Evolutionary conservation across 2,888 invertebrate genomes (phyloP).

Genomic region (Scaptomyza reducta): DNA sequence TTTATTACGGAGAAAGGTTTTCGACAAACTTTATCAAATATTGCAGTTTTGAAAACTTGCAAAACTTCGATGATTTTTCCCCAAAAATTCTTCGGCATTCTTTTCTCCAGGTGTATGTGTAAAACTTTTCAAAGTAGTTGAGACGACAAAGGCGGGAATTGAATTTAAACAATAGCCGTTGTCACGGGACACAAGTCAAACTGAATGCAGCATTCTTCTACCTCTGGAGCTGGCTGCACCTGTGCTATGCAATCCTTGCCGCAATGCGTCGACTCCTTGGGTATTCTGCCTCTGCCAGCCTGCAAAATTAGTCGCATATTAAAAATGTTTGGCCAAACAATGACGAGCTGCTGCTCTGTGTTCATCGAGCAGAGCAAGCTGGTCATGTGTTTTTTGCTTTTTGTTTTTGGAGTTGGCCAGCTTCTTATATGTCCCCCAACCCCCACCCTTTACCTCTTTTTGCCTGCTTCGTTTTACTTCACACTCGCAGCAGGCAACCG

Average conservation of each 20-base stretch:
- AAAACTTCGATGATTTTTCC: neutral
- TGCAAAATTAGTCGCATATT: conserved; percentile 77
- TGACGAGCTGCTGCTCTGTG: conserved; percentile 45
- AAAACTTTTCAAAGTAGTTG: conserved; percentile 76
- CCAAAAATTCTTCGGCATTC: neutral
- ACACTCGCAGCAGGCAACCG: neutral
- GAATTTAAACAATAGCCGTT: conserved; percentile 75
- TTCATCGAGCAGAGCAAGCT: conserved; percentile 16
- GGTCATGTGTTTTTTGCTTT: conserved; percentile 1
- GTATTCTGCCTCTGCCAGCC: conserved; percentile 6
- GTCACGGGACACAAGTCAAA: conserved; percentile 59
- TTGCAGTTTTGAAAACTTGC: no score
- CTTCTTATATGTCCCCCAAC: conserved; percentile 10
- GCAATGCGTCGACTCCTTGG: conserved; percentile 65
- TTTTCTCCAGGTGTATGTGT: neutral
- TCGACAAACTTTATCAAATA: no score
- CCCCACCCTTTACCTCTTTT: no score
- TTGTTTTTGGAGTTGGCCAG: conserved; percentile 6
- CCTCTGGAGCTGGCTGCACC: conserved; percentile 14
- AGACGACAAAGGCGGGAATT: conserved; percentile 76
- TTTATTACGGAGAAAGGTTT: no score
- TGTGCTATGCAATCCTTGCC: conserved; percentile 42
- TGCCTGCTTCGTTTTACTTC: neutral
- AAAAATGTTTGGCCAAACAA: conserved; percentile 78
- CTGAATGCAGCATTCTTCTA: conserved; percentile 21